These are phyloP conservation scores for Saccostrea cuccullata DNA, from an alignment of 1,140 invertebrate genomes.

Conservation along the genomic window DNA sequence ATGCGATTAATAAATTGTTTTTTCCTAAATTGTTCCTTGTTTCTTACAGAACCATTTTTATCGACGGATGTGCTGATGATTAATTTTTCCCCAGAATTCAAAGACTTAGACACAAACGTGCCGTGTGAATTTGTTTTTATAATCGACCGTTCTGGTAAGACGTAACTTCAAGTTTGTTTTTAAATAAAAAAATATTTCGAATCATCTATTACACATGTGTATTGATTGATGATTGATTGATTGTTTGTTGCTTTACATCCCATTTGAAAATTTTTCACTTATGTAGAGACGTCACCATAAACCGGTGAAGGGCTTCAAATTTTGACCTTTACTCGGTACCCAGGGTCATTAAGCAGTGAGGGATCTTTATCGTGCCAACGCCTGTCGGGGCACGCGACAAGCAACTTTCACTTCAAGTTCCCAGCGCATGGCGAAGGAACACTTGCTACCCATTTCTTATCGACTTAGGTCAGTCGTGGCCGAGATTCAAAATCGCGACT, in stretches of 20 bases:
- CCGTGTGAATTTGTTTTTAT: constrained; percentile 50
- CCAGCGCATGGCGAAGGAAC: background rate
- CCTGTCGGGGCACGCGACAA: background rate
- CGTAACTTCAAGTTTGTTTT: background rate
- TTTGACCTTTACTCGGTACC: no score
- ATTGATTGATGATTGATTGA: no score
- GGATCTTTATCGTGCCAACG: background rate
- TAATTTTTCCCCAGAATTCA: constrained; percentile 46
- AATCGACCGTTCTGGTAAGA: constrained; percentile 51
- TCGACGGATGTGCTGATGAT: constrained; percentile 51
- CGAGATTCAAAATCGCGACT: background rate
- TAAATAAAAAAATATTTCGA: no score
- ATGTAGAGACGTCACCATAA: no score
- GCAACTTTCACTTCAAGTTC: no score
- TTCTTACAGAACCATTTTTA: constrained; percentile 38
- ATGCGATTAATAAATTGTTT: no score
- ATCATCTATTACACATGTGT: no score
- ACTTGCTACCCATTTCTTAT: background rate
- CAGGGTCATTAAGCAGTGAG: background rate
- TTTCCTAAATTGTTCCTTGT: no score
- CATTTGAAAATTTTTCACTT: no score
- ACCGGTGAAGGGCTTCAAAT: no score
- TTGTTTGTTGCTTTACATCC: no score
- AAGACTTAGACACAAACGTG: background rate
- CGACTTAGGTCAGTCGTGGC: background rate